Percentiles rank a stretch among this genome's conserved stretches.
phyloP scores from a whole-genome alignment of 2,888 invertebrate species.

The Drosophila nr. medialis region DNA sequence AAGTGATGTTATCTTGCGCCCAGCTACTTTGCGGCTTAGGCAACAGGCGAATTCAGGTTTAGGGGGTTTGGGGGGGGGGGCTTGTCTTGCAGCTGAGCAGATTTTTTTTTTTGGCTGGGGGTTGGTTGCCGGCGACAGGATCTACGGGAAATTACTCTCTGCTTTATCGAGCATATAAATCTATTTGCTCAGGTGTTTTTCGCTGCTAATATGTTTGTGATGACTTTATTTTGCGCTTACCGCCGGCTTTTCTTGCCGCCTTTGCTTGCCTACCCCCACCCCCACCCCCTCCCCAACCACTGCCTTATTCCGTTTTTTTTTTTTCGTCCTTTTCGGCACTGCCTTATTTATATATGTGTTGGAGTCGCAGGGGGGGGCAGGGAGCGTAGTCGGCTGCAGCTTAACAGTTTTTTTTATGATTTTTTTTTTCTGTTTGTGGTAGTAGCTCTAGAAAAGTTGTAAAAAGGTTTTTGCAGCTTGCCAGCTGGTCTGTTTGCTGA shows the following conservation, averaged over 20 bases:
- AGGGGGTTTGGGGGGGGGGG: conserved; percentile 1
- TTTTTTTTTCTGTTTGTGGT: conserved; percentile 3
- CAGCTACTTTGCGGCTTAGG: conserved; percentile 80
- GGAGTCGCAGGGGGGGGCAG: neutral
- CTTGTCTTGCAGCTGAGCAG: conserved; percentile 5
- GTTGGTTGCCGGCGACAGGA: conserved; percentile 71
- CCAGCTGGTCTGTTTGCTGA: conserved; percentile 68
- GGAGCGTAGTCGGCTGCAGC: conserved; percentile 38
- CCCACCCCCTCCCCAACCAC: neutral
- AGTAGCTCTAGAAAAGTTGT: conserved; percentile 66
- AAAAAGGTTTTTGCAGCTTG: conserved; percentile 68
- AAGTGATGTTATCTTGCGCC: conserved; percentile 78
- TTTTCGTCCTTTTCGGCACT: conserved; percentile 24
- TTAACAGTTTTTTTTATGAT: conserved; percentile 49
- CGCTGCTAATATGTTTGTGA: conserved; percentile 82
- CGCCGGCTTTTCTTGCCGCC: conserved; percentile 68
- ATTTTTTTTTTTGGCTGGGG: neutral
- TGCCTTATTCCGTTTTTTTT: conserved; percentile 35
- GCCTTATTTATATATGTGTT: conserved; percentile 51
- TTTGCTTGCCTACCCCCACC: conserved; percentile 2
- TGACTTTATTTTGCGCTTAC: conserved; percentile 82
- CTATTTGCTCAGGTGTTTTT: conserved; percentile 83
- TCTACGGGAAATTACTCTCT: conserved; percentile 76
- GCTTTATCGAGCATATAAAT: conserved; percentile 79
- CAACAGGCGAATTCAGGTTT: conserved; percentile 67